Percentiles rank a stretch among this genome's conserved stretches.
Evolutionary conservation across 1,140 invertebrate genomes (phyloP).

Genomic region (Liolophura sinensis): DNA sequence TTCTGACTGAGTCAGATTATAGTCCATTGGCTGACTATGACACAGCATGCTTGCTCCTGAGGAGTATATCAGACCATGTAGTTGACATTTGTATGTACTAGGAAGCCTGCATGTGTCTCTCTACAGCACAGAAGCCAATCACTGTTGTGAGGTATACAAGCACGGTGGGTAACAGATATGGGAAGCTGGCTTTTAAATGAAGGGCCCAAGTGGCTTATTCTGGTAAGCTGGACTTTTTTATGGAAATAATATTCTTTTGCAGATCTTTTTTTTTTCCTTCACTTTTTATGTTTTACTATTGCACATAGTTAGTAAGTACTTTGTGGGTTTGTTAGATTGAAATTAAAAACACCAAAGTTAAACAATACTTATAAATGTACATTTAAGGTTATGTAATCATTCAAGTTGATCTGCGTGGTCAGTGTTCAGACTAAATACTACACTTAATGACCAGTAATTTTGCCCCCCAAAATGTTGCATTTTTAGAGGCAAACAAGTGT

Average conservation of each 20-base stretch:
- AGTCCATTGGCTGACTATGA: no score
- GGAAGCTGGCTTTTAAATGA: constrained; percentile 28
- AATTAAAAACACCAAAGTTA: neutral
- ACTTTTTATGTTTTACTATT: neutral
- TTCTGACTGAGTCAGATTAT: no score
- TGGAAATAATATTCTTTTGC: neutral
- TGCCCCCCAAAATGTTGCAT: neutral
- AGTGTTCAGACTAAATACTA: neutral
- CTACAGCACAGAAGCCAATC: no score
- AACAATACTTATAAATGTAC: neutral
- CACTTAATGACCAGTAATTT: neutral
- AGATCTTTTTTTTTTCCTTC: neutral
- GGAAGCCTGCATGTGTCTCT: no score
- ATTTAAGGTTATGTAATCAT: neutral
- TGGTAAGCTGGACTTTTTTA: constrained; percentile 19
- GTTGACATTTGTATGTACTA: no score
- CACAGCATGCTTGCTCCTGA: no score
- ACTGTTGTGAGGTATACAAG: no score
- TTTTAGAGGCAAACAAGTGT: neutral
- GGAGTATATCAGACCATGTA: no score
- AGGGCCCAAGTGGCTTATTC: constrained; percentile 28
- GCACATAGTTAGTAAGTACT: constrained; percentile 7
- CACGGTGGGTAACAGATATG: constrained; percentile 10
- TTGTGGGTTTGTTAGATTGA: constrained; percentile 17
- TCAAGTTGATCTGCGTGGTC: neutral